Conservation (phyloP, 30 jellyfish, hydroid and myxozoan genomes). For the Cassiopea andromeda region DNA sequence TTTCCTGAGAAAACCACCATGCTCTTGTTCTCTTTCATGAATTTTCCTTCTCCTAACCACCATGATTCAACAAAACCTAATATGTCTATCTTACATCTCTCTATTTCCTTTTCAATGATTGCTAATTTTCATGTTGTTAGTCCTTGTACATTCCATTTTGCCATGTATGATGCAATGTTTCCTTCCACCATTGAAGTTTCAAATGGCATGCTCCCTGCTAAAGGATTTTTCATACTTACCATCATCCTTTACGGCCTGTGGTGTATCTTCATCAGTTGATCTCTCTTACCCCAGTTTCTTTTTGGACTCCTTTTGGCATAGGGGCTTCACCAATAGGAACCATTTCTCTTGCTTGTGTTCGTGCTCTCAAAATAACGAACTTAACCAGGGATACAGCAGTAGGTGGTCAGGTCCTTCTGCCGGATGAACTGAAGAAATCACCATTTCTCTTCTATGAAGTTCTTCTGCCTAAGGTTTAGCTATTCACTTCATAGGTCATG, state of each 20-base stretch:
- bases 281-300: background rate
- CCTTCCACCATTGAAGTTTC: slow-evolving; percentile 14
- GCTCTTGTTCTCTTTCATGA: background rate
- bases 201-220: slow-evolving; percentile 2
- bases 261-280: background rate
- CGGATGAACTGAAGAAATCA: background rate
- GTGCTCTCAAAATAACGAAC: background rate
- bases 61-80: slow-evolving; percentile 20
- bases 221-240: background rate
- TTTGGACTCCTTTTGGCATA: background rate
- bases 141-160: slow-evolving; percentile 46
- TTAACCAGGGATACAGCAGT: background rate
- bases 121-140: slow-evolving; percentile 20
- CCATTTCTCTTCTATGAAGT: background rate
- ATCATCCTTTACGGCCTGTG: background rate
- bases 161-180: slow-evolving; percentile 2
- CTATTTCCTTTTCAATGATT: slow-evolving; percentile 26
- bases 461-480: background rate
- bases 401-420: background rate
- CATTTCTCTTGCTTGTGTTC: background rate
- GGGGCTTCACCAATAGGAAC: background rate
- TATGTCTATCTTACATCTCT: background rate
- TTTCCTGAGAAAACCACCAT: slow-evolving; percentile 32
- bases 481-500: background rate
- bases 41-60: slow-evolving; percentile 42